Evolutionary conservation across 2,113 vertebrate genomes (phyloP), one percentile per base, ranked within the genome.

Genomic region (Hoplias malabaricus): DNA sequence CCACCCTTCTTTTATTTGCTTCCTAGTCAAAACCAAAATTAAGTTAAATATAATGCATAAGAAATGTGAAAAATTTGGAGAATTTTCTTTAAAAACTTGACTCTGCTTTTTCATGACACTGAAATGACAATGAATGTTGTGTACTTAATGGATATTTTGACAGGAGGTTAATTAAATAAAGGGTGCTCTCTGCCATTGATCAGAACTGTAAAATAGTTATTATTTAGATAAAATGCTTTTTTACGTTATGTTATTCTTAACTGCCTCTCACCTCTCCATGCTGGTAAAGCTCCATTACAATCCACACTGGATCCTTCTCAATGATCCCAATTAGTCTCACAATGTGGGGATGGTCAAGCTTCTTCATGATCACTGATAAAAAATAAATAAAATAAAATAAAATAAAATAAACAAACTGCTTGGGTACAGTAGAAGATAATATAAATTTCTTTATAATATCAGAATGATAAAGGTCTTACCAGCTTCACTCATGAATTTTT

Each of bases 401-500:
- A 69, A 53, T 25, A 40, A n/a, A n/a, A n/a, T n/a, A n/a, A n/a
- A n/a, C n/a, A n/a, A n/a, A n/a, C n/a, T 46, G 57, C 4, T 42
- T 46, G 34, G 2, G 16, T 69, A 54, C 0, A 63, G 29, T 3
- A 29, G 29, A 59, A 5, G 42, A 43, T 79, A n/a, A n/a, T 0
- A 6, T 21, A 0, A 16, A 14, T 65, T 62, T 19, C 13, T 56
- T 67, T 56, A 9, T 53, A 46, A 50, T 16, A 21, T 3, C 5
- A 75, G 2, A 66, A 74, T 62, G 7, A 36, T 66, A 31, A 25
- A 29, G 13, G 7, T 4, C 89, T 90, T 85, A 99, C 97, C 92
- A 0, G 96, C 97, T 90, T 98, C 97, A 0, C 94, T 95, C 82
- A 99, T 92, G 82, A 99, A 98, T 84, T 98, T 99, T 69, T 98